Base-by-base conservation (phyloP, 1,140 invertebrate genomes). In the Zophobas atratus region DNA sequence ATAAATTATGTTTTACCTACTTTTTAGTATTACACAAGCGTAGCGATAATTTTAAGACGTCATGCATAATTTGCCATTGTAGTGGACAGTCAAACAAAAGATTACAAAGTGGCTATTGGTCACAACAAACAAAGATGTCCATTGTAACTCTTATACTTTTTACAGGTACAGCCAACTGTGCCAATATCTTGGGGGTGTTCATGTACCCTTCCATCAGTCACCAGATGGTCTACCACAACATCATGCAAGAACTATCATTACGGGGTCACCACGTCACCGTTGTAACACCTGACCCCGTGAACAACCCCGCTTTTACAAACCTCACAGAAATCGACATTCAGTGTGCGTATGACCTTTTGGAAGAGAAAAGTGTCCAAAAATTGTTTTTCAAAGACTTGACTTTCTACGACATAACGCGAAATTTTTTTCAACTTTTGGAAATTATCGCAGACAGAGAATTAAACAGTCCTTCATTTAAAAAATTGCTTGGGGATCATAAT, bases 171-270 rank as follows among this genome's bases (percentile, higher is more conserved):
- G 20, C 20, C 20, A 20, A 20, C 20, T 8, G 55, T 49, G 74
- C 74, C 4, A 75, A 75, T 32, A 75, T 75, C 1, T 20, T 75
- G 6, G 53, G 5, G n/a, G 51, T 43, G 8, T 60, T 60, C 46
- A 56, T 46, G 6, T n/a, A 57, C 6, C 79, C 85, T 0, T 84
- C 86, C 0, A 84, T 85, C 71, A 89, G 88, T 78, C 88, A 89
- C 63, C 86, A 87, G 71, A 81, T 87, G 34, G 83, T 88, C 6
- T 86, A 83, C 55, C 80, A 80, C 32, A 76, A 82, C 33, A 78
- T 89, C 36, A 83, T 85, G 48, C 79, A 70, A 57, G 80, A 82
- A 70, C 49, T 80, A 4, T 75, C 77, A 1, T 51, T 76, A 39
- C 36, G 67, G 60, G 77, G 77, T 1, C 77, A 80, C 35, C 43